Percentiles rank a stretch among this genome's conserved stretches.
These are phyloP conservation scores for Pseudopleuronectes americanus DNA, from an alignment of 2,797 vertebrate genomes.

Conservation along the genomic window DNA sequence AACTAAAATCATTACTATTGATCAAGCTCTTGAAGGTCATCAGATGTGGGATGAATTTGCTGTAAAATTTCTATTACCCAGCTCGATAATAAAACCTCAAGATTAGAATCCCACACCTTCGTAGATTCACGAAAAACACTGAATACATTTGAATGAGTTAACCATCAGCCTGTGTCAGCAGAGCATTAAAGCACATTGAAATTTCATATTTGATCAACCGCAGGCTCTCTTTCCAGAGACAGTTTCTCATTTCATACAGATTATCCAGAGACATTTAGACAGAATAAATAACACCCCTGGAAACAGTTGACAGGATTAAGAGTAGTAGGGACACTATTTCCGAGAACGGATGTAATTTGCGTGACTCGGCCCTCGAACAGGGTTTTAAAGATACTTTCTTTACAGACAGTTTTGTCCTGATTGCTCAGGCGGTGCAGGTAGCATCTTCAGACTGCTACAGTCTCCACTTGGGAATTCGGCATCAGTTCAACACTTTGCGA, in stretches of 20 bases:
- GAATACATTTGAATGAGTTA: too few species aligned
- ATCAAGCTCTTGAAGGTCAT: neutral
- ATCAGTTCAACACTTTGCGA: neutral
- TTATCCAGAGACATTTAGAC: slow-evolving; percentile 7
- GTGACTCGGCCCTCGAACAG: neutral
- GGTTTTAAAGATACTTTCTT: slow-evolving; percentile 1
- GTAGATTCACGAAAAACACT: too few species aligned
- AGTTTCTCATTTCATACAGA: slow-evolving; percentile 12
- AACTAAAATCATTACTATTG: neutral
- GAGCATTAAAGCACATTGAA: too few species aligned
- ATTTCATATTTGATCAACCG: neutral
- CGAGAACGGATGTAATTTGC: slow-evolving; percentile 6
- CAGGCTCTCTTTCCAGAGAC: slow-evolving; percentile 2
- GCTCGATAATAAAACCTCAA: neutral
- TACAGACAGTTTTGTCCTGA: neutral
- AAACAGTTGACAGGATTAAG: slow-evolving; percentile 7
- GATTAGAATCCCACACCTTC: too few species aligned
- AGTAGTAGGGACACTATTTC: slow-evolving; percentile 12
- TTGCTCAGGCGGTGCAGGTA: slow-evolving; percentile 1
- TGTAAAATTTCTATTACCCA: neutral
- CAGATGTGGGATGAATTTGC: neutral
- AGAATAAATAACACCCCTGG: neutral
- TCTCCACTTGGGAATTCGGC: slow-evolving; percentile 2
- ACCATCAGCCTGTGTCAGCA: neutral
- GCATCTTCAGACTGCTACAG: slow-evolving; percentile 3